phyloP scores from a whole-genome alignment of 1,140 invertebrate genomes.

The Formica exsecta region DNA sequence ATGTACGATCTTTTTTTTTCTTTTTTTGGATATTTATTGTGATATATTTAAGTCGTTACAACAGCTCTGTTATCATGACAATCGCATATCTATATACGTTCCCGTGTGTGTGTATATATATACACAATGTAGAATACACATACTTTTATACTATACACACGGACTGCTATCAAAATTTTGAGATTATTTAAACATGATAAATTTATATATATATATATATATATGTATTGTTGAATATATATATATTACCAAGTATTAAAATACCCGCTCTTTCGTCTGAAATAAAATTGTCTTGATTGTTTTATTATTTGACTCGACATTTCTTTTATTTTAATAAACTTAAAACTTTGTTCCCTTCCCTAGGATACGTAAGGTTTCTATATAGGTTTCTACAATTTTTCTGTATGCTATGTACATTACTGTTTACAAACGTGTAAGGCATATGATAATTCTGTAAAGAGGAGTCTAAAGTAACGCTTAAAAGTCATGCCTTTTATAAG shows the following conservation, averaged over 20 bases:
- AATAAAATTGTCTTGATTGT: conserved; percentile 53
- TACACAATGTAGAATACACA: conserved; percentile 43
- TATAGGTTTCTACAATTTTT: neutral
- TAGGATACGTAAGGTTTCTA: conserved; percentile 39
- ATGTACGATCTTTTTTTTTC: conserved; percentile 22
- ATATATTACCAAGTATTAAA: conserved; percentile 57
- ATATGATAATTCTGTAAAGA: conserved; percentile 19
- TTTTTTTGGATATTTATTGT: conserved; percentile 54
- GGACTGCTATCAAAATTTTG: conserved; percentile 61
- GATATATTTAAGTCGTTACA: conserved; percentile 55
- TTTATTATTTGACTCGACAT: conserved; percentile 25
- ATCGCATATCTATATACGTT: conserved; percentile 43
- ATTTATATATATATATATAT: conserved; percentile 16
- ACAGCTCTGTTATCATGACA: conserved; percentile 57
- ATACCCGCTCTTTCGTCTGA: conserved; percentile 45
- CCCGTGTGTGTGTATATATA: conserved; percentile 18
- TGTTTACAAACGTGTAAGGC: conserved; percentile 47
- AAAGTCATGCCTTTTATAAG: conserved; percentile 9
- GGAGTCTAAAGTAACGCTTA: conserved; percentile 32
- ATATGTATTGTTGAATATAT: no score
- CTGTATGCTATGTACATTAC: conserved; percentile 38
- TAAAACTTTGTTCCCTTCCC: conserved; percentile 57
- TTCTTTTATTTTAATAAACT: conserved; percentile 48
- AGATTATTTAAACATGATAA: conserved; percentile 44
- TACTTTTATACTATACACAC: conserved; percentile 61